Percentiles rank a stretch among this genome's conserved stretches.
phyloP scores from a whole-genome alignment of 2,888 invertebrate genomes.

The Cantharis rustica region DNA sequence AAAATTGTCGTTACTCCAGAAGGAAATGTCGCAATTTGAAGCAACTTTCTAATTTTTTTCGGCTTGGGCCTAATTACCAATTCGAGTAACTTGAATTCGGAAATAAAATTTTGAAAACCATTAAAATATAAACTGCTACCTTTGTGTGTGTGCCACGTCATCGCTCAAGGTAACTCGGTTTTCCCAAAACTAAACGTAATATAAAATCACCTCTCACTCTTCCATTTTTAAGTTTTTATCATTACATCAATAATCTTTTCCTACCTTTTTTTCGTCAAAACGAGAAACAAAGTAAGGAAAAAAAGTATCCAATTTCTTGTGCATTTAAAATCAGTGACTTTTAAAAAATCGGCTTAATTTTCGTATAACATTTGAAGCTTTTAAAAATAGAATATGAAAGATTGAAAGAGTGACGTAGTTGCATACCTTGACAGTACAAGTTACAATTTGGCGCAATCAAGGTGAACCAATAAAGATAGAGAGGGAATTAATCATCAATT shows the following conservation, averaged over 20 bases:
- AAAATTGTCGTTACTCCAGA: neutral
- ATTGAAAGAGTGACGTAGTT: conserved; percentile 37
- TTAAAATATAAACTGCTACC: neutral
- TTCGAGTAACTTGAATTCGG: neutral
- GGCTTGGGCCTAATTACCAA: neutral
- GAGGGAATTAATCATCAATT: conserved; percentile 39
- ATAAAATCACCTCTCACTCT: conserved; percentile 24
- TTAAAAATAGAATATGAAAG: conserved; percentile 27
- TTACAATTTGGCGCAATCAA: conserved; percentile 38
- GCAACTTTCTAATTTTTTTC: neutral
- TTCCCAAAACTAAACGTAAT: conserved; percentile 35
- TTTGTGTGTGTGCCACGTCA: conserved; percentile 26
- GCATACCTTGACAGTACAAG: conserved; percentile 42
- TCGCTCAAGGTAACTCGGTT: conserved; percentile 35
- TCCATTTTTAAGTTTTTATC: conserved; percentile 3
- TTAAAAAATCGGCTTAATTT: neutral
- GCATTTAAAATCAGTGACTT: neutral
- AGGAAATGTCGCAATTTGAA: neutral
- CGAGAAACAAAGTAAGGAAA: neutral
- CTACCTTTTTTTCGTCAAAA: neutral
- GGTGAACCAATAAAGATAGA: conserved; percentile 47
- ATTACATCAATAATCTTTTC: conserved; percentile 10
- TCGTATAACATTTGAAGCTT: neutral
- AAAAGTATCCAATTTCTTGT: neutral
- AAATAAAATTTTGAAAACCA: conserved; percentile 14